Percentiles rank a stretch among this genome's conserved stretches.
Evolutionary conservation across 1,140 invertebrate genomes (phyloP).

Genomic region (Heliothis virescens): DNA sequence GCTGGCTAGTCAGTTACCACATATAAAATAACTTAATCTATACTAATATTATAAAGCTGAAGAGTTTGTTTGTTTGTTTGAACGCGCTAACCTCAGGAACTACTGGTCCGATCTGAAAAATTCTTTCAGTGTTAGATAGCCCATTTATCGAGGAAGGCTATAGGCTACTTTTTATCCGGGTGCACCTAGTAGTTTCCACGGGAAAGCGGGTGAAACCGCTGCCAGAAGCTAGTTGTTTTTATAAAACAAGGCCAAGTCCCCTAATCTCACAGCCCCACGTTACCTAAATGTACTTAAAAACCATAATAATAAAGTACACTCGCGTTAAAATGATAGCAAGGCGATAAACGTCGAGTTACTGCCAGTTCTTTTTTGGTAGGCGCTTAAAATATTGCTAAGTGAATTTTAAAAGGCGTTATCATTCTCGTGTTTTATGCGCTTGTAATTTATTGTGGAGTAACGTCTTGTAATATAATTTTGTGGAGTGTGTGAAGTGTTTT

Average conservation of each 20-base stretch:
- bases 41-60: no score
- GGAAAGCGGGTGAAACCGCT: no score
- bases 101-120: no score
- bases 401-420: slow-evolving; percentile 23
- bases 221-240: no score
- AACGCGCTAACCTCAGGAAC: no score
- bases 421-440: neutral
- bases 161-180: no score
- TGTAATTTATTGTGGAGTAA: neutral
- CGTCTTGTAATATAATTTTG: neutral
- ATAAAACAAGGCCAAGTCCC: neutral
- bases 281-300: neutral
- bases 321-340: slow-evolving; percentile 6
- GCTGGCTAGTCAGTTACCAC: no score
- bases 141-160: no score
- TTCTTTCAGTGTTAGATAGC: no score
- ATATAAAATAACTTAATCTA: no score
- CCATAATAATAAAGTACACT: neutral
- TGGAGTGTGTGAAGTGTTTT: neutral
- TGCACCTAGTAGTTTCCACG: no score
- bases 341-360: slow-evolving; percentile 16
- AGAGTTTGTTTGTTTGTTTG: no score
- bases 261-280: neutral
- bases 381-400: slow-evolving; percentile 16
- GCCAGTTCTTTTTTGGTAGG: slow-evolving; percentile 15